These are phyloP conservation scores for Panurus biarmicus DNA, from an alignment of 2,113 vertebrate genomes.

Conservation along the genomic window DNA sequence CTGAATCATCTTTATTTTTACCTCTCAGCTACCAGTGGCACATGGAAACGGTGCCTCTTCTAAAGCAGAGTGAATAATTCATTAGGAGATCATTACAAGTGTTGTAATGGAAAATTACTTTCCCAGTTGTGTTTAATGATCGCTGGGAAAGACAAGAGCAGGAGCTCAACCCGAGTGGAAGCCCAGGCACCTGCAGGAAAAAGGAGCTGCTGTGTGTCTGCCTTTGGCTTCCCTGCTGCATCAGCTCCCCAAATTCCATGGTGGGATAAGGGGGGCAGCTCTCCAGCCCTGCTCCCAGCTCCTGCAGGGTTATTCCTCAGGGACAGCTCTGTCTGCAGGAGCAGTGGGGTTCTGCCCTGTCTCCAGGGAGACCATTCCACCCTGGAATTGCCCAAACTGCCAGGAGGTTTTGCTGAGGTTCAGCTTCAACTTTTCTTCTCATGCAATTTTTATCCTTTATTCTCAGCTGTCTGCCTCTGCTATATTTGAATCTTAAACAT, in stretches of 20 bases:
- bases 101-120: constrained; percentile 70
- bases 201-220: background rate
- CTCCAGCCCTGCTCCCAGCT: background rate
- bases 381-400: background rate
- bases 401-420: background rate
- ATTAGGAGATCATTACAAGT: constrained; percentile 70
- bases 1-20: constrained; percentile 46
- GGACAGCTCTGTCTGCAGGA: background rate
- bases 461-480: background rate
- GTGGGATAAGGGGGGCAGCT: background rate
- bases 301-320: background rate
- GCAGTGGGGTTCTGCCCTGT: background rate
- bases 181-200: background rate
- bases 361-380: background rate
- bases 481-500: background rate
- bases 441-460: background rate
- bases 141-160: constrained; percentile 8
- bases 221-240: background rate
- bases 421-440: background rate
- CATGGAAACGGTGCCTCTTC: constrained; percentile 49
- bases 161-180: background rate
- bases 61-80: constrained; percentile 74
- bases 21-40: background rate
- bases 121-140: constrained; percentile 62
- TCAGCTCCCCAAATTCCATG: background rate